phyloP scores from a whole-genome alignment of 2,888 invertebrate genomes.

The Flexamia atlantica region DNA sequence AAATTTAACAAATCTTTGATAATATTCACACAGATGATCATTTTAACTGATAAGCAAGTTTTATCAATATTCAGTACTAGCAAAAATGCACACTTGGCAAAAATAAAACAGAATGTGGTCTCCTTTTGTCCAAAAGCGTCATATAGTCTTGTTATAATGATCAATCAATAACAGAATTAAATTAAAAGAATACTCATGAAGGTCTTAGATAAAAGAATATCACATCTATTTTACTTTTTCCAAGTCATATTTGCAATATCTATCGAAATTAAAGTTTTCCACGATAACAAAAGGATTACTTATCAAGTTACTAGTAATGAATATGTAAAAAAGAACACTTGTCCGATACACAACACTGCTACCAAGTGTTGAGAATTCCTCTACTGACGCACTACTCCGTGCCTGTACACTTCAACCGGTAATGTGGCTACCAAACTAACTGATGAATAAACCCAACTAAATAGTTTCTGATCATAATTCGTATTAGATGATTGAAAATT shows the following conservation, averaged over 20 bases:
- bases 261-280: conserved; percentile 23
- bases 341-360: conserved; percentile 56
- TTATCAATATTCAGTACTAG: conserved; percentile 52
- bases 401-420: conserved; percentile 57
- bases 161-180: not conserved
- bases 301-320: conserved; percentile 60
- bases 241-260: conserved; percentile 50
- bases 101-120: conserved; percentile 29
- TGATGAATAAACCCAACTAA: not conserved
- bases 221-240: conserved; percentile 36
- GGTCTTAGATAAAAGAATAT: conserved; percentile 23
- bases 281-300: conserved; percentile 54
- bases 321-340: conserved; percentile 63
- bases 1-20: conserved; percentile 64
- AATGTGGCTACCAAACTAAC: not conserved
- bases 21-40: conserved; percentile 63
- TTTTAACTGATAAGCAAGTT: conserved; percentile 60
- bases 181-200: not conserved
- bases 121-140: conserved; percentile 37
- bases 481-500: not conserved
- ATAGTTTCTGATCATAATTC: not conserved
- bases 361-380: conserved; percentile 55
- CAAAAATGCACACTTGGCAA: conserved; percentile 40
- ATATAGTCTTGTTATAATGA: conserved; percentile 2
- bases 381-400: conserved; percentile 48